Conservation (phyloP, 1,140 invertebrate species). For the Acyrthosiphon pisum region DNA sequence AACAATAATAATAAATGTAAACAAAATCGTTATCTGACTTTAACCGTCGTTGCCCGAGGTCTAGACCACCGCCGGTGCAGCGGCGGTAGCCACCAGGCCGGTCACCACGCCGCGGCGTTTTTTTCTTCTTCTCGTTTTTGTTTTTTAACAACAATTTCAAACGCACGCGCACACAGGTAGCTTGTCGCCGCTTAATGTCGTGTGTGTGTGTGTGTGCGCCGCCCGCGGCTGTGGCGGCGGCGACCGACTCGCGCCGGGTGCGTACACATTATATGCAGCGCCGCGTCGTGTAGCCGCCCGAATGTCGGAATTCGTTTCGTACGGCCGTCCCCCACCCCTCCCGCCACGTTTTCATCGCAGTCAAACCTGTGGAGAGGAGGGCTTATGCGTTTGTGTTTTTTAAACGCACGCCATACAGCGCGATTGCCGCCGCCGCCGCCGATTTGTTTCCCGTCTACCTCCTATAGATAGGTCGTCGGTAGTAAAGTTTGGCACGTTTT, state of each 20-base stretch:
- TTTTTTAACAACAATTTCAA: not conserved
- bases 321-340: not conserved
- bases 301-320: conserved; percentile 48
- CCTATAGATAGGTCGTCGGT: no score
- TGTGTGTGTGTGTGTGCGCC: not conserved
- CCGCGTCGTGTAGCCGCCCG: not conserved
- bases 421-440: not conserved
- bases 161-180: not conserved
- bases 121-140: not conserved
- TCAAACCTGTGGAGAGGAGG: not conserved
- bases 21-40: not conserved
- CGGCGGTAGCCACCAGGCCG: not conserved
- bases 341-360: not conserved
- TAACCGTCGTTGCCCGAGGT: not conserved
- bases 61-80: not conserved
- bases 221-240: not conserved
- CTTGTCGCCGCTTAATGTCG: not conserved
- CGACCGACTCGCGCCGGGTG: not conserved
- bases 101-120: not conserved
- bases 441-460: not conserved
- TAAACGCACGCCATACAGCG: not conserved
- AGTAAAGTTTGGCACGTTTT: not conserved
- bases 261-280: not conserved
- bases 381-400: not conserved
- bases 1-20: not conserved